Evolutionary conservation across 2,113 vertebrate genomes (phyloP), one percentile per base, ranked within the genome.

Genomic region (Hippopotamus amphibius): DNA sequence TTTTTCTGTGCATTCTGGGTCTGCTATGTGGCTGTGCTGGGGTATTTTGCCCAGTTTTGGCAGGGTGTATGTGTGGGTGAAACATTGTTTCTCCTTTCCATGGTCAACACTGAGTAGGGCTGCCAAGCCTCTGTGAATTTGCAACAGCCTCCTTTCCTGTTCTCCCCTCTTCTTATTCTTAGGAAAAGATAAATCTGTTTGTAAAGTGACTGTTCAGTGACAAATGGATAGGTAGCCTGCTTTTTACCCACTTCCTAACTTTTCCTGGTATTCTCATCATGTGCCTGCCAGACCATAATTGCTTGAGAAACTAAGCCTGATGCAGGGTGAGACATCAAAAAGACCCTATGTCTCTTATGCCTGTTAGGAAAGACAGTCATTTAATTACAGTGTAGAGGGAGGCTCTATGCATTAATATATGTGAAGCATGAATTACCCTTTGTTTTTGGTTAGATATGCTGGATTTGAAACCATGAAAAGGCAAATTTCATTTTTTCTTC

Each of bases 401-500:
- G 41, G 30, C 19, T 11, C 7, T 50, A 17, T 59, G 7, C 37
- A 76, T 10, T 96, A 71, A 63, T 84, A 12, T 1, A 53, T n/a
- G 3, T 55, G 59, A 80, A 46, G 7, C 30, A 41, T 46, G 41
- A 90, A 14, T 90, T 76, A 28, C 13, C 46, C 17, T 85, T 77
- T 50, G 9, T 71, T 48, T 95, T 33, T 57, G 33, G 28, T 59
- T 95, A 41, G 30, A 81, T 69, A 88, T 85, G 63, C 37, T 30
- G 53, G 41, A 41, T 72, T 80, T 53, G 65, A 94, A 83, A 66
- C 4, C 19, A 24, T 24, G 6, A 85, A 93, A 68, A 95, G 50
- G 41, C 55, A 57, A 61, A 84, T 77, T 91, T 88, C 74, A 74
- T 72, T 82, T 93, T 77, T 92, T 55, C 55, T 92, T 74, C 48